Base-by-base conservation (phyloP, 2,113 vertebrate species). In the Elachura formosa region DNA sequence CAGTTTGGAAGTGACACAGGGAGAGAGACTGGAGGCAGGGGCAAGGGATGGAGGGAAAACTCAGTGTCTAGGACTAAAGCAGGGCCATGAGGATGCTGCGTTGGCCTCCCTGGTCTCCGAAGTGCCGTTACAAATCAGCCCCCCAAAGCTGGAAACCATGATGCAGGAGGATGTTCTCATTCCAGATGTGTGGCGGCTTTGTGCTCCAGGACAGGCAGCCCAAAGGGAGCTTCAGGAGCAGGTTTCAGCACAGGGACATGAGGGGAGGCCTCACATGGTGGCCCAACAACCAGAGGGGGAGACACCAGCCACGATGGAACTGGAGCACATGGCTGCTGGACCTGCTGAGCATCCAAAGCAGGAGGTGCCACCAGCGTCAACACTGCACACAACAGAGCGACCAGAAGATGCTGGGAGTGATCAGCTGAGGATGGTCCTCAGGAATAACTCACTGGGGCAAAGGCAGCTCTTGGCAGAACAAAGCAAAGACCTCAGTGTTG, bases 161-260 rank as follows among this genome's bases (percentile, higher is more conserved):
- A 89, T 86, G 88, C 94, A 96, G 85, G 92, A 83, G 84, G 90
- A 59, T 69, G 84, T 87, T 96, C 96, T 97, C 67, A 0, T 95
- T 96, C 93, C 95, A 96, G 94, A 96, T 96, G 38, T 51, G 74
- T 4, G 3, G 34, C 38, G 1, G 33, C 61, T 87, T 19, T 48
- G 68, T 5, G 11, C 67, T 82, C 68, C 61, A 0, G 86, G 86
- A 72, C 92, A 94, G 87, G 76, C 64, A 76, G 84, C 63, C 59
- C 96, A 54, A 77, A 61, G 82, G 2, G 17, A 95, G 78, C 64
- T 61, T 8, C 93, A 75, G 75, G 64, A 93, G 56, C 84, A 93
- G 87, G 64, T 75, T 69, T 90, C 77, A 31, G 91, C 89, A 24
- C 69, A 68, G 85, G 85, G 61, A 82, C 78, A 73, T 82, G 48